Conservation (phyloP, 2,797 vertebrate genomes). For the Cynopterus sphinx region DNA sequence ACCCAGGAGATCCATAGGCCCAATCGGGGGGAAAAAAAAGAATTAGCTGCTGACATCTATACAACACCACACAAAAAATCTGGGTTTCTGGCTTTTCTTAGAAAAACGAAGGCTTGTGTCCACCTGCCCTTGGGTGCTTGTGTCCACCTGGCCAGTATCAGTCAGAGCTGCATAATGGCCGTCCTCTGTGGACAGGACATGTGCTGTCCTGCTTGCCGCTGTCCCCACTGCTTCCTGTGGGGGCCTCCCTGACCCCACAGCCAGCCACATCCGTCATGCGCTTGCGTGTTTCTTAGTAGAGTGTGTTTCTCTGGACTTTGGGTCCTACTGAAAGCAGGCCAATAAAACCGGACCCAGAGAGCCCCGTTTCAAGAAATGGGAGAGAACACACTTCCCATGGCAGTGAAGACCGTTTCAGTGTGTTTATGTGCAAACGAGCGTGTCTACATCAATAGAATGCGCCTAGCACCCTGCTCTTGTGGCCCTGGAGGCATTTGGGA, state of each 20-base stretch:
- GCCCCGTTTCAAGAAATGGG: neutral
- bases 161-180: fast-evolving
- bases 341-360: neutral
- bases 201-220: neutral
- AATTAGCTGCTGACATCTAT: neutral
- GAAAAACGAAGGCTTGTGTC: neutral
- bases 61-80: neutral
- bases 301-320: neutral
- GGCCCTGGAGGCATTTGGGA: neutral
- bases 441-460: fast-evolving
- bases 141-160: neutral
- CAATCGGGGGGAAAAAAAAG: neutral
- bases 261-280: neutral
- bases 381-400: neutral
- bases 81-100: neutral
- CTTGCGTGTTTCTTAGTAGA: neutral
- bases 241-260: neutral
- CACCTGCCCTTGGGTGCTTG: neutral
- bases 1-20: neutral
- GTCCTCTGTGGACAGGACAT: fast-evolving
- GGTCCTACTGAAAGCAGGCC: neutral
- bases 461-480: fast-evolving
- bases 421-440: neutral
- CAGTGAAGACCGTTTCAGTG: fast-evolving
- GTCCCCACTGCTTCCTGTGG: fast-evolving